Evolutionary conservation across 2,888 invertebrate genomes (phyloP).

Genomic region (Thelaira solivaga): DNA sequence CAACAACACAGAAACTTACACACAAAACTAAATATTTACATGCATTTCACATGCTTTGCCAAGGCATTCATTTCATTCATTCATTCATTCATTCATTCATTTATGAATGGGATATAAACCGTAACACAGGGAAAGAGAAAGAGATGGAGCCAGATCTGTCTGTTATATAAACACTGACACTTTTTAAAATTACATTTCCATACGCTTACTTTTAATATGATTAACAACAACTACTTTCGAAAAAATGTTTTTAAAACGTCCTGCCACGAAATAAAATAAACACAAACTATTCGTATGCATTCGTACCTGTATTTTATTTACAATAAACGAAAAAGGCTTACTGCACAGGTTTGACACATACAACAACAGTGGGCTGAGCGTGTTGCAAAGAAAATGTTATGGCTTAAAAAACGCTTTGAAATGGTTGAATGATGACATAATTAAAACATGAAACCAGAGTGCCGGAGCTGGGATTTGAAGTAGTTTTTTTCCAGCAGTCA

Average conservation of each 20-base stretch:
- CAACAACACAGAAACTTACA: neutral
- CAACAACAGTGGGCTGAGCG: neutral
- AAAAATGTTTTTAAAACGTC: constrained; percentile 19
- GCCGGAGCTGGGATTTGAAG: no score
- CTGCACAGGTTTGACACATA: no score
- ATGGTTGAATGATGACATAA: no score
- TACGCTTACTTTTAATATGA: constrained; percentile 58
- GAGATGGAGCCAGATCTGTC: neutral
- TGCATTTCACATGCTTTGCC: neutral
- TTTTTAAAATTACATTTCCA: constrained; percentile 54
- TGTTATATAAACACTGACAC: constrained; percentile 39
- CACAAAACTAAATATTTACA: neutral
- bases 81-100: no score
- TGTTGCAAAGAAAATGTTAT: no score
- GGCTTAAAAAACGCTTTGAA: no score
- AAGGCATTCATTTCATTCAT: neutral
- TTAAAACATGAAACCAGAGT: no score
- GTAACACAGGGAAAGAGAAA: no score
- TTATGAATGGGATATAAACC: no score
- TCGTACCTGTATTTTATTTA: neutral
- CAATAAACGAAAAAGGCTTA: neutral
- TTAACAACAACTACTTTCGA: constrained; percentile 45
- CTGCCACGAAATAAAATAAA: no score
- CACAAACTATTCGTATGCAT: constrained; percentile 5
- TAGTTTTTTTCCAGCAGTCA: no score